These are phyloP conservation scores for Biston betularia DNA, from an alignment of 2,888 invertebrate species.

Conservation along the genomic window DNA sequence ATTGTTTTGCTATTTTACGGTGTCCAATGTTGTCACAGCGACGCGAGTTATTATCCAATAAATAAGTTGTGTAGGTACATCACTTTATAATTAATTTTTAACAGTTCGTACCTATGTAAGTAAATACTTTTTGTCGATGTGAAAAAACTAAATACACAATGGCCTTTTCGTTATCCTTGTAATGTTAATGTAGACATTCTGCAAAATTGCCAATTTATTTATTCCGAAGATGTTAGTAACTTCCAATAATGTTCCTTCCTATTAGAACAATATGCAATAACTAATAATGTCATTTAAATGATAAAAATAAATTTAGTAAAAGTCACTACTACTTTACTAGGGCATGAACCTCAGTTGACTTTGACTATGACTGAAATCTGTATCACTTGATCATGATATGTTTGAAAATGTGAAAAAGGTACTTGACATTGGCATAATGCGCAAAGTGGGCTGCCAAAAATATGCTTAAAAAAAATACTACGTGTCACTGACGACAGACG, in stretches of 20 bases:
- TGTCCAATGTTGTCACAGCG: slow-evolving; percentile 10
- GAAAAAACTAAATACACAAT: slow-evolving; percentile 26
- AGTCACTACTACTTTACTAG: too few relatives aligned
- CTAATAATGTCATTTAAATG: too few relatives aligned
- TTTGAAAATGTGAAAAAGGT: too few relatives aligned
- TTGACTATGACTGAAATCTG: too few relatives aligned
- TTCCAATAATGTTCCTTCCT: background rate
- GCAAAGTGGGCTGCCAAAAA: too few relatives aligned
- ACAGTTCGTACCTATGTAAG: slow-evolving; percentile 19
- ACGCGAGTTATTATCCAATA: slow-evolving; percentile 13
- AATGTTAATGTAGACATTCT: background rate
- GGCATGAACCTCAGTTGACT: too few relatives aligned
- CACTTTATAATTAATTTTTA: slow-evolving; percentile 30
- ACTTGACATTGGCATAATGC: too few relatives aligned
- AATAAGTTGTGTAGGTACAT: slow-evolving; percentile 11
- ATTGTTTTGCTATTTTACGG: background rate
- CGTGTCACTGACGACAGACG: too few relatives aligned
- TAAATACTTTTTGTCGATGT: slow-evolving; percentile 28
- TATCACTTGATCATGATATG: too few relatives aligned
- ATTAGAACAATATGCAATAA: too few relatives aligned
- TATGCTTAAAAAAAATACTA: too few relatives aligned
- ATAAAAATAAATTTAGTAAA: too few relatives aligned
- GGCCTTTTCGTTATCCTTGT: background rate
- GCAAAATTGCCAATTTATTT: background rate
- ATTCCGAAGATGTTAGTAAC: background rate